phyloP scores from a whole-genome alignment of 2,113 vertebrate genomes.

The Pedionomus torquatus region DNA sequence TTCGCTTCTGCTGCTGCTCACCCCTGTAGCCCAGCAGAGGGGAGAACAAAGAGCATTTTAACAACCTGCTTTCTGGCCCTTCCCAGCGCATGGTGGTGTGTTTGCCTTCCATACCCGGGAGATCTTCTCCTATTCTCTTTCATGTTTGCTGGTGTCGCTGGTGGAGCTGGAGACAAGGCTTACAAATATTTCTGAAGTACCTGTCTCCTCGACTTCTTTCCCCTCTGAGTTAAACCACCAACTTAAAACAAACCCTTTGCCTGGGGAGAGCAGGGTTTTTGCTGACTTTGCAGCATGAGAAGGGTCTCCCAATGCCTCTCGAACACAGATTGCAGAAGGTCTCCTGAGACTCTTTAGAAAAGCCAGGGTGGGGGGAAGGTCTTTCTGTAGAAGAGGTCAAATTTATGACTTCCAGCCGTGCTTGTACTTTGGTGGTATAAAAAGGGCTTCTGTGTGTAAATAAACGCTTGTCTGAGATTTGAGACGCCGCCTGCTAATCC shows the following conservation, averaged over 20 bases:
- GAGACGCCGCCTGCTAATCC: neutral
- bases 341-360: neutral
- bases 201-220: neutral
- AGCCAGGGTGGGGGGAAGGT: fast-evolving
- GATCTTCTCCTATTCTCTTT: neutral
- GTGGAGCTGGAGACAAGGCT: neutral
- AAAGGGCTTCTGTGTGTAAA: neutral
- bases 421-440: neutral
- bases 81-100: neutral
- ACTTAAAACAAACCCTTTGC: neutral
- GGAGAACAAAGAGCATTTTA: neutral
- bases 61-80: neutral
- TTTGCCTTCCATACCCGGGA: neutral
- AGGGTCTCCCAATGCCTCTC: neutral
- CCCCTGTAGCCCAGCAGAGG: neutral
- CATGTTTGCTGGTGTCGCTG: neutral
- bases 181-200: neutral
- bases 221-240: neutral
- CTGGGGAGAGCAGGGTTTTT: neutral
- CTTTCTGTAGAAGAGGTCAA: neutral
- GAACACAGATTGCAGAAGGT: neutral
- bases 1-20: neutral
- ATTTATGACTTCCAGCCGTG: neutral
- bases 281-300: neutral
- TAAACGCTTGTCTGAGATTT: neutral